Percentiles rank a stretch among this genome's conserved stretches.
Conservation (phyloP, 1,140 invertebrate genomes). For the Conus betulinus region DNA sequence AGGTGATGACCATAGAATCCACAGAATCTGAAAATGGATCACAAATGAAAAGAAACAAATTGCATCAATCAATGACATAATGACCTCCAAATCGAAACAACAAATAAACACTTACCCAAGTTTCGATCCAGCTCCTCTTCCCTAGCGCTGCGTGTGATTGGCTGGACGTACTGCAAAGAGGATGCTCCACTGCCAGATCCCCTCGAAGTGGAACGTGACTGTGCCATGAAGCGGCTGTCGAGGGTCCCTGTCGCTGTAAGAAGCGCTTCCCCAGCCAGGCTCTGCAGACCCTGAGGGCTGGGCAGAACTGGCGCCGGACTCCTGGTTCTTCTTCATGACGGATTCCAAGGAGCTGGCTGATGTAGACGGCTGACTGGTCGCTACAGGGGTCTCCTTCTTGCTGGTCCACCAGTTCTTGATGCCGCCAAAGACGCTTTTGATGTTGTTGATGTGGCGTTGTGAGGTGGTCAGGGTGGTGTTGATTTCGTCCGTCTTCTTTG, state of each 20-base stretch:
- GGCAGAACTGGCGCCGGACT: not conserved
- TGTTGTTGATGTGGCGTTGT: conserved; percentile 95
- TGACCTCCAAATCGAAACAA: too few relatives aligned
- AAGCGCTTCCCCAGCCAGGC: not conserved
- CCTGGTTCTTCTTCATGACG: conserved; percentile 11
- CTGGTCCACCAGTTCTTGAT: conserved; percentile 87
- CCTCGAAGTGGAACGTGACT: conserved; percentile 1
- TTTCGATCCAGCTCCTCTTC: conserved; percentile 69
- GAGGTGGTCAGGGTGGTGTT: conserved; percentile 91
- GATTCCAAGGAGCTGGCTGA: conserved; percentile 12
- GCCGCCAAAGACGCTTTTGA: conserved; percentile 95
- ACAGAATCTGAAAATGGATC: too few relatives aligned
- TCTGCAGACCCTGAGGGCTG: not conserved
- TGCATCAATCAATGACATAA: too few relatives aligned
- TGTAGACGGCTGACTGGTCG: not conserved
- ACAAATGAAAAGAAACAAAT: too few relatives aligned
- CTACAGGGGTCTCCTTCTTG: conserved; percentile 34
- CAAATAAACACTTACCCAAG: conserved; percentile 55
- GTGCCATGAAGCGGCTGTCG: conserved; percentile 55
- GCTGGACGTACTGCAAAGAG: conserved; percentile 42
- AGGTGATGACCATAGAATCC: too few relatives aligned
- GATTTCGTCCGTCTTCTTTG: conserved; percentile 92
- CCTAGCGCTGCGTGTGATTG: conserved; percentile 54
- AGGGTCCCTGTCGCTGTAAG: conserved; percentile 55
- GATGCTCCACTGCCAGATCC: not conserved